phyloP scores from a whole-genome alignment of 2,797 vertebrate species.

The Chaetophractus vellerosus region DNA sequence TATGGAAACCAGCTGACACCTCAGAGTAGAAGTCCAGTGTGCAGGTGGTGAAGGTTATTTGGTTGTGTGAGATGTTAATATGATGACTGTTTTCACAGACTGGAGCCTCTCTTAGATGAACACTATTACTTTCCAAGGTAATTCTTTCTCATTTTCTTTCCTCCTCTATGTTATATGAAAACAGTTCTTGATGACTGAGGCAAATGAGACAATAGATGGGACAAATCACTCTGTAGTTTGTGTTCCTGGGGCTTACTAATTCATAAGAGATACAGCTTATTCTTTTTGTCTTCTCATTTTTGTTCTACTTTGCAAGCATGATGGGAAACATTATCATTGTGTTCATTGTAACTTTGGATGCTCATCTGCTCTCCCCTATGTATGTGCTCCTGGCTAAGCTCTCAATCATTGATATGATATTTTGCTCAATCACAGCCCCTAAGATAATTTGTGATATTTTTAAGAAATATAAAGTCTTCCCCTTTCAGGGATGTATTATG shows the following conservation, averaged over 20 bases:
- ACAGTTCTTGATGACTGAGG: neutral
- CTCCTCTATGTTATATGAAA: constrained; percentile 42
- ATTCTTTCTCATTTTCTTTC: constrained; percentile 46
- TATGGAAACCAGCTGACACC: neutral
- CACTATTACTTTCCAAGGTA: neutral
- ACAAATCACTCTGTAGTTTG: constrained; percentile 72
- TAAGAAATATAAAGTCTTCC: constrained; percentile 69
- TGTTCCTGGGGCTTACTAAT: constrained; percentile 74
- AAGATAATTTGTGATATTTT: constrained; percentile 80
- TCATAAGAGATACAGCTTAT: constrained; percentile 63
- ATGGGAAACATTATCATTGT: constrained; percentile 80
- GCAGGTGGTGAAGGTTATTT: neutral
- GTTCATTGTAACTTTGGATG: constrained; percentile 69
- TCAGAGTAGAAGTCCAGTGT: neutral
- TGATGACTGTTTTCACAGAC: neutral
- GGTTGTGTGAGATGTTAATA: neutral
- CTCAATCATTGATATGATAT: constrained; percentile 72
- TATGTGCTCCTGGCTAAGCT: constrained; percentile 78
- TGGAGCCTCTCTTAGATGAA: neutral
- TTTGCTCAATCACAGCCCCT: constrained; percentile 71
- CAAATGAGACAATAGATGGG: neutral
- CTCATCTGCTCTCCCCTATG: constrained; percentile 72
- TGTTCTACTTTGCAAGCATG: constrained; percentile 75
- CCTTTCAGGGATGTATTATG: constrained; percentile 75
- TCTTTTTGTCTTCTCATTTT: constrained; percentile 68